phyloP scores from a whole-genome alignment of 2,797 vertebrate species.

The Thalassophryne amazonica region DNA sequence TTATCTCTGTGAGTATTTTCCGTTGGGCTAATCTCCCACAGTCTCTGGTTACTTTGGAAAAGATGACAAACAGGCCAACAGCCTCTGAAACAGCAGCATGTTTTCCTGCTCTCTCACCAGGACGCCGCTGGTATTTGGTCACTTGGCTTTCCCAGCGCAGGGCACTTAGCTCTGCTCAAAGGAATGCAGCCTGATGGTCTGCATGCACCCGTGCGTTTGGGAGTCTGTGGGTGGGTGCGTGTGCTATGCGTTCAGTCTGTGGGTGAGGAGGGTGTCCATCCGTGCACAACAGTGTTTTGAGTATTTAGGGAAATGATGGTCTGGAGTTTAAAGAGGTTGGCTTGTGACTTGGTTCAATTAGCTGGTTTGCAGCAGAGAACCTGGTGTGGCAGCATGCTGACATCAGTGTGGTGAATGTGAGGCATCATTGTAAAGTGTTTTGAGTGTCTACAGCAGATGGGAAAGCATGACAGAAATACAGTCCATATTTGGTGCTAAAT shows the following conservation, averaged over 20 bases:
- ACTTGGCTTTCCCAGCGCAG: slow-evolving; percentile 64
- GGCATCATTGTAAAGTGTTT: too few relatives aligned
- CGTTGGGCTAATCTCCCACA: slow-evolving; percentile 65
- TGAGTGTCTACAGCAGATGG: too few relatives aligned
- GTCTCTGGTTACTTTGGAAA: slow-evolving; percentile 74
- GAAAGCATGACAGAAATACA: too few relatives aligned
- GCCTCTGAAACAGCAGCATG: slow-evolving; percentile 60
- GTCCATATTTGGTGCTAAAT: too few relatives aligned
- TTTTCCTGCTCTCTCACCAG: slow-evolving; percentile 65
- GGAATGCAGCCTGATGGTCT: slow-evolving; percentile 25
- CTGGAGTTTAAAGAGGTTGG: background rate
- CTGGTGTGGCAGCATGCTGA: too few relatives aligned
- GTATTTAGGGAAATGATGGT: background rate
- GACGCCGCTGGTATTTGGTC: slow-evolving; percentile 53
- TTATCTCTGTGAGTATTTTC: slow-evolving; percentile 73
- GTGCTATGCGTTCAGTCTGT: slow-evolving; percentile 1
- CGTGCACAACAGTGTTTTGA: slow-evolving; percentile 4
- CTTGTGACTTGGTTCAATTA: too few relatives aligned
- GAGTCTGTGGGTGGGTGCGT: slow-evolving; percentile 35
- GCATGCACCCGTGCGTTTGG: slow-evolving; percentile 8
- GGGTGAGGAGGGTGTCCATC: background rate
- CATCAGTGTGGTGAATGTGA: too few relatives aligned
- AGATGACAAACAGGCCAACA: slow-evolving; percentile 70
- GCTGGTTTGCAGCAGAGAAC: too few relatives aligned
- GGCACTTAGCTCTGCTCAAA: slow-evolving; percentile 26